Percentiles rank a stretch among this genome's conserved stretches.
Conservation (phyloP, 2,113 vertebrate species). For the Ictalurus punctatus region DNA sequence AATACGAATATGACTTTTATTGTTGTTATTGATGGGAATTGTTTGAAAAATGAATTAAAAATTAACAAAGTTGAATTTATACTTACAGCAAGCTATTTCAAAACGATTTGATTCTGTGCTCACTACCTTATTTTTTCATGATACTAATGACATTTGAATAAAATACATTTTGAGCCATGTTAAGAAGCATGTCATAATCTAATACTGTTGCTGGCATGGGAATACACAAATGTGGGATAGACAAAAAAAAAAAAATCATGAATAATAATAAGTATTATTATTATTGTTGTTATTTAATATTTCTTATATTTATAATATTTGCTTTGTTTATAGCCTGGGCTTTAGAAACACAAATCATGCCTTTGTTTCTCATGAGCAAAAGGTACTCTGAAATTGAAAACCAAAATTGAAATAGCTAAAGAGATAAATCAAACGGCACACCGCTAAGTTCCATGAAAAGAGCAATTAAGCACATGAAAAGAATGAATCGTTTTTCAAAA, state of each 20-base stretch:
- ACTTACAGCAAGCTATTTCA: neutral
- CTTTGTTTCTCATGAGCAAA: constrained; percentile 4
- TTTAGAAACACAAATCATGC: neutral
- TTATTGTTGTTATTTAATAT: neutral
- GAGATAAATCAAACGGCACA: constrained; percentile 37
- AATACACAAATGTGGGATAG: neutral
- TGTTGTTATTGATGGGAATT: neutral
- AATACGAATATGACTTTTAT: neutral
- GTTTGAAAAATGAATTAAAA: neutral
- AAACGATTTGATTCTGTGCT: neutral
- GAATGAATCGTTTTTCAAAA: constrained; percentile 11
- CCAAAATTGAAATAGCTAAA: neutral
- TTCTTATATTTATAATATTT: neutral
- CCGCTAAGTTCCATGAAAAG: constrained; percentile 34
- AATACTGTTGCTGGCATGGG: neutral
- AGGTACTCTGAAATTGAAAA: neutral
- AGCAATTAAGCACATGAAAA: constrained; percentile 38
- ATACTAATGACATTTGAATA: neutral
- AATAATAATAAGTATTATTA: neutral
- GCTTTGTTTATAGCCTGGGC: neutral
- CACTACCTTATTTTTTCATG: too few species aligned
- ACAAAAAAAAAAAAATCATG: neutral
- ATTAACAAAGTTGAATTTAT: neutral
- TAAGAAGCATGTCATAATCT: neutral
- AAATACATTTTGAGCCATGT: too few species aligned